Base-by-base conservation (phyloP, 1,140 invertebrate genomes). In the Chlorops oryzae region DNA sequence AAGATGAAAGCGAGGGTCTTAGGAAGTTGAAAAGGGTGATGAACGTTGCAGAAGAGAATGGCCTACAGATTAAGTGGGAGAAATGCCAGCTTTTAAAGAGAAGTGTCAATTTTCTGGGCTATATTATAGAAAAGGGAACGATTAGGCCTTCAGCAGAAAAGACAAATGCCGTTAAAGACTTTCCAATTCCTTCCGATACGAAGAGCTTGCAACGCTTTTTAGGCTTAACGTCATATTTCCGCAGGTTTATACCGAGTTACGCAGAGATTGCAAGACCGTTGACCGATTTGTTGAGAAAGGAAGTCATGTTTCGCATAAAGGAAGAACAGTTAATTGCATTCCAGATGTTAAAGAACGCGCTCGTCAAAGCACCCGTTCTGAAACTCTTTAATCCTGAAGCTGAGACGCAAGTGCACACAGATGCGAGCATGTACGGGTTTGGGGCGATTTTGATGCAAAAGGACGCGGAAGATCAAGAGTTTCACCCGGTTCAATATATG, bases 401-500 rank as follows among this genome's bases (percentile, higher is more conserved):
- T 7, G 64, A 65, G 5, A 70, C 60, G n/a, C 62, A 73, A 50
- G 22, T 73, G 7, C 64, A 71, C 56, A 55, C 60, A 38, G 56
- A 61, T 61, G 64, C 73, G 4, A 32, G 12, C 24, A 44, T 47
- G 23, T 6, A 47, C 22, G 50, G 50, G 13, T 41, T 37, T 42
- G 51, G 44, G 15, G 51, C 40, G 23, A 23, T 34, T 13, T 22
- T 54, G 13, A 20, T 50, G 5, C 47, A 50, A 46, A 18, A 28
- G n/a, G 21, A 22, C 5, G 25, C 47, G 13, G 51, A 61, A 59
- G 17, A 51, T 47, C 38, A 57, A 20, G 12, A 24, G 12, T 37
- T 50, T 13, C 61, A 67, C 53, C 60, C 59, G 21, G 56, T 70
- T 13, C 52, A 52, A 37, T 71, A 55, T 50, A 60, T 50, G 45